A percentile compares a stretch with the other conserved stretches of the same genome.
Conservation (phyloP, 2,797 vertebrate species). For the Enteromius paludinosus region DNA sequence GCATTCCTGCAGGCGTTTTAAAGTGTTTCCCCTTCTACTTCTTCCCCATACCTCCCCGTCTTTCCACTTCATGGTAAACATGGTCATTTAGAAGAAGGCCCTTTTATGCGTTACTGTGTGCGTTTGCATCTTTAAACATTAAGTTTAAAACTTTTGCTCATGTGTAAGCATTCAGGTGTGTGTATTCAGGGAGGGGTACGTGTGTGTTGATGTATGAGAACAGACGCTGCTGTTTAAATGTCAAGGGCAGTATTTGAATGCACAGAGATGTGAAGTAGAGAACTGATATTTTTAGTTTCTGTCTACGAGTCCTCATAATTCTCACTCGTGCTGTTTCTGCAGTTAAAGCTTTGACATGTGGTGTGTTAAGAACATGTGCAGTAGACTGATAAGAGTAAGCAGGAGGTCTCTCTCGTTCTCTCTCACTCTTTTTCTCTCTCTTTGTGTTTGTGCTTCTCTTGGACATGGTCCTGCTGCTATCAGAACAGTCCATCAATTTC, state of each 20-base stretch:
- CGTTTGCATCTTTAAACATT: constrained; percentile 7
- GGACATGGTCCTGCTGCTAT: constrained; percentile 64
- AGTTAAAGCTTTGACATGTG: constrained; percentile 28
- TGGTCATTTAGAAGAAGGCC: constrained; percentile 26
- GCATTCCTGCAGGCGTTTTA: constrained; percentile 50
- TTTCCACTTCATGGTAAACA: constrained; percentile 40
- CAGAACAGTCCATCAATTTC: constrained; percentile 65
- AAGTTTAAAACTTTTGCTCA: constrained; percentile 17
- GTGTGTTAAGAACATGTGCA: constrained; percentile 79
- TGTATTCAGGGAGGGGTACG: constrained; percentile 15
- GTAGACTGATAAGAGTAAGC: constrained; percentile 76
- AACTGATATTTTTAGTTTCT: constrained; percentile 55
- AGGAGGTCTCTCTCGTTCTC: constrained; percentile 60
- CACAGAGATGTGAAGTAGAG: constrained; percentile 40
- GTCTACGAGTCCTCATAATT: constrained; percentile 41
- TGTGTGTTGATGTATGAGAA: constrained; percentile 33
- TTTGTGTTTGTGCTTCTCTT: constrained; percentile 30
- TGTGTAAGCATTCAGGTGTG: constrained; percentile 17
- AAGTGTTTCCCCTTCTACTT: constrained; percentile 7
- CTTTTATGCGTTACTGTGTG: neutral
- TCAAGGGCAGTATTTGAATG: constrained; percentile 51
- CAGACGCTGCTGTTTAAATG: constrained; percentile 49
- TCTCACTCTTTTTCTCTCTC: constrained; percentile 36
- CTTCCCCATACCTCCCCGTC: constrained; percentile 43
- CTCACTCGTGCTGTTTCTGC: constrained; percentile 29